Percentiles rank a stretch among this genome's conserved stretches.
These are phyloP conservation scores for Criorhina ranunculi DNA, from an alignment of 2,888 invertebrate species.

Conservation along the genomic window DNA sequence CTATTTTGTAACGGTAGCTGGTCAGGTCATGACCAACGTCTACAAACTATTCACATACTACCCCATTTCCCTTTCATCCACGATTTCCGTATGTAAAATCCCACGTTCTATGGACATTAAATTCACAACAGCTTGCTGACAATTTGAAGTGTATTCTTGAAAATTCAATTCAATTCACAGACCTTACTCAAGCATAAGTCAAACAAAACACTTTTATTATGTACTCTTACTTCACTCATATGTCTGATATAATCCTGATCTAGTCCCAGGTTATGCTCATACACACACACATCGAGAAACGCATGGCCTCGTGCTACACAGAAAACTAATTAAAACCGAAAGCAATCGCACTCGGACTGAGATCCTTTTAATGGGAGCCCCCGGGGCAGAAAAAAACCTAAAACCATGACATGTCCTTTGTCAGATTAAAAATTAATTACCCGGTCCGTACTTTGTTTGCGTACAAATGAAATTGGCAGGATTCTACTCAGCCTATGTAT, in stretches of 20 bases:
- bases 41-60: too few species aligned
- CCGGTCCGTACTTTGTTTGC: conserved; percentile 21
- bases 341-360: conserved; percentile 21
- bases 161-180: conserved; percentile 34
- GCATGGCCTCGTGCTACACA: background rate
- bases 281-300: background rate
- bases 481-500: conserved; percentile 14
- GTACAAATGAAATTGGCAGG: conserved; percentile 26
- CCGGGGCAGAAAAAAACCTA: background rate
- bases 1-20: too few species aligned
- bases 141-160: conserved; percentile 39
- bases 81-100: too few species aligned
- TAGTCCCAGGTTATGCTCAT: conserved; percentile 10
- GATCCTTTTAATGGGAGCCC: background rate
- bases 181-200: conserved; percentile 18
- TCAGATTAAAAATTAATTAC: conserved; percentile 51
- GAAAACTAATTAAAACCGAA: conserved; percentile 20
- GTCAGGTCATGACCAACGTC: too few species aligned
- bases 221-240: conserved; percentile 19
- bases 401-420: conserved; percentile 22
- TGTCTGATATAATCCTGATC: conserved; percentile 20
- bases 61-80: too few species aligned
- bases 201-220: conserved; percentile 16
- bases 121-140: background rate
- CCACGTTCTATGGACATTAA: too few species aligned